These are phyloP conservation scores for Dicrurus megarhynchus DNA, from an alignment of 2,113 vertebrate species.

Conservation along the genomic window DNA sequence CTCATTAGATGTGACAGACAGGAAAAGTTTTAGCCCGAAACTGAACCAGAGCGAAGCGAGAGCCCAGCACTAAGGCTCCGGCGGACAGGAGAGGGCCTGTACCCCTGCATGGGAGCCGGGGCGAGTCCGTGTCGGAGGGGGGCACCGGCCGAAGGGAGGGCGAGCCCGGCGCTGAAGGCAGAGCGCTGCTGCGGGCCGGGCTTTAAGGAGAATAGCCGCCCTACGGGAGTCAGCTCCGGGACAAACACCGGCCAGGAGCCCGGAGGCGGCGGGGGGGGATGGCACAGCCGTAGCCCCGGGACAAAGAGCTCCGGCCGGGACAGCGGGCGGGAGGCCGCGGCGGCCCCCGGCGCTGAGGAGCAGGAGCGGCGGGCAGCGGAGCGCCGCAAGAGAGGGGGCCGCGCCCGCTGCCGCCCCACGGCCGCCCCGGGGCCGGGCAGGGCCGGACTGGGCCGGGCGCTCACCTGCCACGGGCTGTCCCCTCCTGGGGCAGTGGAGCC, in stretches of 20 bases:
- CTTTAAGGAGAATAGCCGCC: not conserved
- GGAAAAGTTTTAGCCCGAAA: not conserved
- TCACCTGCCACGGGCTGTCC: conserved; percentile 93
- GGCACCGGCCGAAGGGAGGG: not conserved
- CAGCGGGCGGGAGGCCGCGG: not conserved
- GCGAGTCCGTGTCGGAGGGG: rapidly evolving
- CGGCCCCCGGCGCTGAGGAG: not conserved
- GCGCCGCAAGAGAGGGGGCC: not conserved
- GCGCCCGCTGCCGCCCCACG: not conserved
- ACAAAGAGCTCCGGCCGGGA: not conserved
- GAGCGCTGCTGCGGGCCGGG: not conserved
- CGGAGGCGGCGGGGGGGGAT: not conserved
- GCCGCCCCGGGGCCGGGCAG: not conserved
- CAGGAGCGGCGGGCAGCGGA: too few species aligned
- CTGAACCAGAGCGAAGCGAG: not conserved
- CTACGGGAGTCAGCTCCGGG: not conserved
- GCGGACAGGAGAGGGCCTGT: rapidly evolving
- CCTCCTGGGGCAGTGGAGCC: conserved; percentile 92
- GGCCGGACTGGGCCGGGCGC: not conserved
- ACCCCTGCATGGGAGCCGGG: not conserved
- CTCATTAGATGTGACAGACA: too few species aligned
- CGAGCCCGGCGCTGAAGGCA: not conserved
- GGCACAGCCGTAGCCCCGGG: not conserved
- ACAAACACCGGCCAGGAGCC: not conserved
- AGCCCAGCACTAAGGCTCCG: not conserved